Evolutionary conservation across 2,113 vertebrate species (phyloP).

Genomic region (Tetrao urogallus): DNA sequence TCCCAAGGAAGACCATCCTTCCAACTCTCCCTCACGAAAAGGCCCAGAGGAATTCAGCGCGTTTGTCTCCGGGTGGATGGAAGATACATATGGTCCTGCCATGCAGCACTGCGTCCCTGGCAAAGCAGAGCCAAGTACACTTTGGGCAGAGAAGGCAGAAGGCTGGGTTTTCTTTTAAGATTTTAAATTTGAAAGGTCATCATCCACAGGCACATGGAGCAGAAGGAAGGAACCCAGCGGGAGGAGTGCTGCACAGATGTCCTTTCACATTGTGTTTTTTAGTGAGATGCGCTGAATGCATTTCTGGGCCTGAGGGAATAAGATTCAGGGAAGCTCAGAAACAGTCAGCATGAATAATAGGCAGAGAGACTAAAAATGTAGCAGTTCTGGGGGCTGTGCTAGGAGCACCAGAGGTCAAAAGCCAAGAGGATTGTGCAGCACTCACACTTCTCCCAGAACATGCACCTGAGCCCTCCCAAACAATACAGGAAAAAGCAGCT

Average conservation of each 20-base stretch:
- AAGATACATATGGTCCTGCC: neutral
- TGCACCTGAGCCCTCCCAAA: neutral
- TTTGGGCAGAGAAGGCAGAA: neutral
- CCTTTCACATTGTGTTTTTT: neutral
- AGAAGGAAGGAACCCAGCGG: neutral
- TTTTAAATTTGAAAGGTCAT: neutral
- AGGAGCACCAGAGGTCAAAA: neutral
- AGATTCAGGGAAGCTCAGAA: neutral
- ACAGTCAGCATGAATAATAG: neutral
- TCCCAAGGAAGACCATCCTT: neutral
- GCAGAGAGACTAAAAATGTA: neutral
- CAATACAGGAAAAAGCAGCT: neutral
- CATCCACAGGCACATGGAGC: neutral
- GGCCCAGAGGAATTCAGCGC: neutral
- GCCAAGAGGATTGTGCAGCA: neutral
- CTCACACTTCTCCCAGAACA: neutral
- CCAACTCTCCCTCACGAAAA: neutral
- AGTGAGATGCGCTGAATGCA: neutral
- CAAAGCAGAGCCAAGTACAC: neutral
- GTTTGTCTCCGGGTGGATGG: neutral
- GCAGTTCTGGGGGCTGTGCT: neutral
- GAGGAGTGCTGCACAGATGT: neutral
- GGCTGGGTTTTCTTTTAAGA: accelerated
- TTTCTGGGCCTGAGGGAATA: neutral
- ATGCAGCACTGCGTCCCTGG: neutral